Evolutionary conservation across 2,888 invertebrate genomes (phyloP).

Genomic region (Dorcus parallelipipedus): DNA sequence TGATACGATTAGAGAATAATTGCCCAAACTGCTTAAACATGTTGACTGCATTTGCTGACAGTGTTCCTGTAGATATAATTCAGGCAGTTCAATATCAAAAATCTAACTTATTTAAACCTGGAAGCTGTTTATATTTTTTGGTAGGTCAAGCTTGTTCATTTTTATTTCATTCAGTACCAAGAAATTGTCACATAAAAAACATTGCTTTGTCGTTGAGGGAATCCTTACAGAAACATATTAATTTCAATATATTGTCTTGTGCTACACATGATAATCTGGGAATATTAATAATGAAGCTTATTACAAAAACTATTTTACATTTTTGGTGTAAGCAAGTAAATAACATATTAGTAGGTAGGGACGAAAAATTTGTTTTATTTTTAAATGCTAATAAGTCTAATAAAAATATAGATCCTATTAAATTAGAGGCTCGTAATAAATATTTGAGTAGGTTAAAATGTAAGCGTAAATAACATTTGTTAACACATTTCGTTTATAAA

Average conservation of each 20-base stretch:
- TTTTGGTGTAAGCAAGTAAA: neutral
- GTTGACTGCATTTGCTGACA: too few species aligned
- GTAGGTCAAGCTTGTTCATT: neutral
- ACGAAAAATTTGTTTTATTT: neutral
- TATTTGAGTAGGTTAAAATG: neutral
- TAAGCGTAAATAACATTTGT: too few species aligned
- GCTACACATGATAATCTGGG: neutral
- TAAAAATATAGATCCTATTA: neutral
- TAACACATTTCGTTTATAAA: too few species aligned
- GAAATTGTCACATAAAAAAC: neutral
- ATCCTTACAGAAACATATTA: neutral
- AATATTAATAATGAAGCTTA: neutral
- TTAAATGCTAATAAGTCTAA: neutral
- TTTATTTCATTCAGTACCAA: neutral
- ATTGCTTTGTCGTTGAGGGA: neutral
- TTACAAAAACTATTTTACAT: neutral
- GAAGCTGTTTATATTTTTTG: too few species aligned
- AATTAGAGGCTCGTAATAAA: neutral
- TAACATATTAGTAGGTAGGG: neutral
- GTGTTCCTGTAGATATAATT: too few species aligned
- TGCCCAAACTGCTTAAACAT: too few species aligned
- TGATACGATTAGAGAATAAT: too few species aligned
- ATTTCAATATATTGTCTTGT: neutral
- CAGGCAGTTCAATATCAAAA: too few species aligned
- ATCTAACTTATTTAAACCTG: too few species aligned